Conservation (phyloP, 2,888 invertebrate genomes). For the Plebejus anna region DNA sequence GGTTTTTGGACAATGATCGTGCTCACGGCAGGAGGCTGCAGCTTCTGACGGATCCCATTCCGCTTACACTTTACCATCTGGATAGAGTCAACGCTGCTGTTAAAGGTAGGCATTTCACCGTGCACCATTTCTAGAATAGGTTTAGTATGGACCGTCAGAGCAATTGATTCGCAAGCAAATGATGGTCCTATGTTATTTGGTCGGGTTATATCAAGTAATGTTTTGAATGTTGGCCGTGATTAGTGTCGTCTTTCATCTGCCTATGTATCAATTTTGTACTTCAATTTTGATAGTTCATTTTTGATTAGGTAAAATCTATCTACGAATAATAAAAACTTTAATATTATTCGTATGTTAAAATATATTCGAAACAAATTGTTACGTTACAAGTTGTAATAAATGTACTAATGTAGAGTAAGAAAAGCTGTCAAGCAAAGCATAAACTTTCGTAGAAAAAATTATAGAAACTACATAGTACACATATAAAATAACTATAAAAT, state of each 20-base stretch:
- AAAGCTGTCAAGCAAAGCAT: not conserved
- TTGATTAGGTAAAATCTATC: no score
- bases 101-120: conserved; percentile 58
- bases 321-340: no score
- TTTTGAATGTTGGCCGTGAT: no score
- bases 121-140: not conserved
- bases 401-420: not conserved
- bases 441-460: not conserved
- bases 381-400: not conserved
- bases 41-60: conserved; percentile 72
- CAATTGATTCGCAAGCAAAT: no score
- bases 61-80: conserved; percentile 74
- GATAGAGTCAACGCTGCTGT: conserved; percentile 77
- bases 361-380: no score
- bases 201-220: no score
- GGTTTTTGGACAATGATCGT: conserved; percentile 50
- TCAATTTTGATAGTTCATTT: no score
- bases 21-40: conserved; percentile 57
- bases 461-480: not conserved
- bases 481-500: not conserved
- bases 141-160: not conserved
- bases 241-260: no score
- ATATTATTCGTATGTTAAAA: no score
- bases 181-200: no score
- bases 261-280: no score